Evolutionary conservation across 1,140 invertebrate species (phyloP), one percentile per base, ranked within the genome.

Genomic region (Drosophila sp.): DNA sequence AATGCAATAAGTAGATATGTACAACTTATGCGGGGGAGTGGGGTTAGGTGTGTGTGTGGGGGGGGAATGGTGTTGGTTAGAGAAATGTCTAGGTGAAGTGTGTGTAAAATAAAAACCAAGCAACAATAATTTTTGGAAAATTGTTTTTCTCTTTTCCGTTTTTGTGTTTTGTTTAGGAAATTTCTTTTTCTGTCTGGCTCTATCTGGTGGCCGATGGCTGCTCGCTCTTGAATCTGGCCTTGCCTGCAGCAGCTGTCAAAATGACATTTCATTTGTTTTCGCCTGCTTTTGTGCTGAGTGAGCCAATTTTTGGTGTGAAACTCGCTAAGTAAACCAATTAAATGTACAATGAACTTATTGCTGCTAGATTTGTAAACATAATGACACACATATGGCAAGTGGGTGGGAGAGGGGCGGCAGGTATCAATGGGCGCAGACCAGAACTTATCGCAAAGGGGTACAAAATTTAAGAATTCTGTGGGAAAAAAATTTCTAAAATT

Each of bases 31-130:
- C 72, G 83, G 83, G 83, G 82, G 87, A 79, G 87, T 83, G 82
- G 70, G 71, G 82, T 76, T 75, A 81, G 86, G 82, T 83, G 83
- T 79, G 87, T 76, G 83, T 84, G 83, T 70, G 72, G 76, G 79
- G 83, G 17, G 17, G 27, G 27, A 50, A 50, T 10, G 27, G 23
- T 50, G 44, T 27, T 17, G 17, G 17, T 17, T 17, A n/a, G 44
- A 50, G 44, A 50, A 50, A 50, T 50, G 44, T 50, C 44, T 50
- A 50, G 44, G 44, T 50, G 44, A 25, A 50, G 23, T 47, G 44
- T 47, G 44, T 50, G 44, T 50, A 27, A 50, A 25, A 50, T 50
- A 6, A 50, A 50, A 50, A 25, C 44, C 23, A 27, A 50, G 7
- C 23, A 50, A 50, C 44, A 50, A 50, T 50, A 50, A 50, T 50